Evolutionary conservation across 2,113 vertebrate genomes (phyloP).

Genomic region (Cyprinodon brontotheroides): DNA sequence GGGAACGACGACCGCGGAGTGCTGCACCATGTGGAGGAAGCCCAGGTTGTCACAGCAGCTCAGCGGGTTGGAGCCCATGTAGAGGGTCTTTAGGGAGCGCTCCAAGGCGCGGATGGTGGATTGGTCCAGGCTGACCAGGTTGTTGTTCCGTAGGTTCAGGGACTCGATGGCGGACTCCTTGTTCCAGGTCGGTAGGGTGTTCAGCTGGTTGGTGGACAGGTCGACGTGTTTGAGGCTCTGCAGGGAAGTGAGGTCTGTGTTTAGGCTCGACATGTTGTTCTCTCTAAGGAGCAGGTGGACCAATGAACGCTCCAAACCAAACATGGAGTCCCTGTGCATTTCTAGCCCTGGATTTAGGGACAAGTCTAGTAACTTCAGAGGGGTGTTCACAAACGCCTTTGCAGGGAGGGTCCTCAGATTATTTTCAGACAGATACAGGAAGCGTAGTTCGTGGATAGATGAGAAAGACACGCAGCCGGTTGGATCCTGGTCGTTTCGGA

Average conservation of each 20-base stretch:
- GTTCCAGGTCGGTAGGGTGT: conserved; percentile 80
- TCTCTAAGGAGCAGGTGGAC: conserved; percentile 84
- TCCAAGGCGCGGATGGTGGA: conserved; percentile 83
- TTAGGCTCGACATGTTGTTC: conserved; percentile 81
- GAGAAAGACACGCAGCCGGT: conserved; percentile 81
- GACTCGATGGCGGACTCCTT: conserved; percentile 84
- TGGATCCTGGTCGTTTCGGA: conserved; percentile 31
- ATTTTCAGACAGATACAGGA: conserved; percentile 86
- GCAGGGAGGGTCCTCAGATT: conserved; percentile 75
- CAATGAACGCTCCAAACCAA: conserved; percentile 86
- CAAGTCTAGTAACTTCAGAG: conserved; percentile 84
- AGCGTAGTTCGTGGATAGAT: conserved; percentile 71
- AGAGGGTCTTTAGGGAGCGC: conserved; percentile 85
- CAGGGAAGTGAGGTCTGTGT: conserved; percentile 83
- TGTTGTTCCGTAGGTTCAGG: conserved; percentile 91
- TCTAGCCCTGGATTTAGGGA: conserved; percentile 86
- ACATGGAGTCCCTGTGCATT: conserved; percentile 79
- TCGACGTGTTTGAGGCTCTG: conserved; percentile 84
- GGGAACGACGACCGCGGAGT: conserved; percentile 80
- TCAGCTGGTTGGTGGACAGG: conserved; percentile 88
- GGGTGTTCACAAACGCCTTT: conserved; percentile 79
- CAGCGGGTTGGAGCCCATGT: conserved; percentile 89
- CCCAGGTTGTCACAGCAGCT: conserved; percentile 88
- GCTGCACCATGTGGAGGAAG: conserved; percentile 85
- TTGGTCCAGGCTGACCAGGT: conserved; percentile 83